These are phyloP conservation scores for Plusia festucae DNA, from an alignment of 2,888 invertebrate genomes.

Conservation along the genomic window DNA sequence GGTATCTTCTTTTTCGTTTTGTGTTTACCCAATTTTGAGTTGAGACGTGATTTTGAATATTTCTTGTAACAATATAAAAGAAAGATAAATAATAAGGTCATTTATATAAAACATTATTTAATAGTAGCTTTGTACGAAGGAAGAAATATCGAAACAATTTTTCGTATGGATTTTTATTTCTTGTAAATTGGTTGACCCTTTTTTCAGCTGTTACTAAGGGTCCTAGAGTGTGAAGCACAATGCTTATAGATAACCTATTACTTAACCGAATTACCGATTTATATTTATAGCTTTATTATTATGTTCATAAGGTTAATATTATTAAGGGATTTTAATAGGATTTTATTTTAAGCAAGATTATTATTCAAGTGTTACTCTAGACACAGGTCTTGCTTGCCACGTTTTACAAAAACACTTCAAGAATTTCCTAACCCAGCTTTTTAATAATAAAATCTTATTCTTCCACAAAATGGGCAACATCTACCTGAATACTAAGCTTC, in stretches of 20 bases:
- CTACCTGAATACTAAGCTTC: slow-evolving; percentile 44
- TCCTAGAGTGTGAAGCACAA: background rate
- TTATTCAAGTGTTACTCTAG: background rate
- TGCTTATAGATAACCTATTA: slow-evolving; percentile 4
- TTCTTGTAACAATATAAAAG: slow-evolving; percentile 24
- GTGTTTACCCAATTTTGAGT: slow-evolving; percentile 68
- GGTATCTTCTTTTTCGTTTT: slow-evolving; percentile 69
- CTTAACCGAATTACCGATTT: background rate
- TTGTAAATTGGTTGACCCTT: slow-evolving; percentile 3
- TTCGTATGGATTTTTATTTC: background rate
- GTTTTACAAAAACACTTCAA: slow-evolving; percentile 1
- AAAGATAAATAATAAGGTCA: slow-evolving; percentile 20
- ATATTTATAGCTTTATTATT: no score
- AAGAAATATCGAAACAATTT: slow-evolving; percentile 7
- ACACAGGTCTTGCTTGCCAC: background rate
- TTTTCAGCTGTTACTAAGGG: slow-evolving; percentile 4
- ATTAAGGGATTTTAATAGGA: no score
- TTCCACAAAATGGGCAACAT: slow-evolving; percentile 42
- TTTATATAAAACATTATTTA: slow-evolving; percentile 16
- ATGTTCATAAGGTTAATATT: no score
- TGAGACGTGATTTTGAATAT: slow-evolving; percentile 52
- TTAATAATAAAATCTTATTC: slow-evolving; percentile 53
- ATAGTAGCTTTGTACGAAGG: background rate
- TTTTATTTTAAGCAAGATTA: no score
- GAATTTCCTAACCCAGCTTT: slow-evolving; percentile 25